These are phyloP conservation scores for Luidia sarsii DNA, from an alignment of 53 echinoderm and acorn worm species.

Conservation along the genomic window DNA sequence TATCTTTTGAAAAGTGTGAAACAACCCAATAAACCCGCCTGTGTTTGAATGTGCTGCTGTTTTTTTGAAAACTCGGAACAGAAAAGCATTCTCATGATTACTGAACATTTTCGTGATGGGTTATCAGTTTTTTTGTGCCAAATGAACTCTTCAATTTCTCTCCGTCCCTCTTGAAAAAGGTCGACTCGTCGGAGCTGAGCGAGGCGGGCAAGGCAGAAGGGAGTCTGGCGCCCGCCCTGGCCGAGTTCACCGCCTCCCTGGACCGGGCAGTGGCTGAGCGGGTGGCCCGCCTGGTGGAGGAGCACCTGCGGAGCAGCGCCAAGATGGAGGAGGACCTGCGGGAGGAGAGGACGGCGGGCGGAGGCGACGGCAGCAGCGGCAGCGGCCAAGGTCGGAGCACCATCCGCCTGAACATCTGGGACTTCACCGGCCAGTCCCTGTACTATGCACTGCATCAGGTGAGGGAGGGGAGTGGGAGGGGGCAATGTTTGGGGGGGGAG, in stretches of 20 bases:
- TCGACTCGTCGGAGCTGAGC: constrained; percentile 33
- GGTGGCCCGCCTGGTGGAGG: constrained; percentile 68
- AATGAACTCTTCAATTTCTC: background rate
- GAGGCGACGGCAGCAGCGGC: too few relatives aligned
- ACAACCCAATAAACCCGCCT: too few relatives aligned
- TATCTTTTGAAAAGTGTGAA: too few relatives aligned
- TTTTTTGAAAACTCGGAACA: background rate
- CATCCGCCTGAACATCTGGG: constrained; percentile 75
- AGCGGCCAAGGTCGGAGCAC: background rate
- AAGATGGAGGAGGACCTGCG: constrained; percentile 55
- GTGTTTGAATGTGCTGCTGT: too few relatives aligned
- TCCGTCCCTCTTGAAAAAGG: background rate
- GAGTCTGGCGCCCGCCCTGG: constrained; percentile 52
- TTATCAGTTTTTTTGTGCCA: too few relatives aligned
- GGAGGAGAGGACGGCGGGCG: constrained; percentile 32
- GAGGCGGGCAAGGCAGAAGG: too few relatives aligned
- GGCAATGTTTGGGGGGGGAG: background rate
- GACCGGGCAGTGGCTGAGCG: constrained; percentile 62
- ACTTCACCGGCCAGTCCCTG: constrained; percentile 85
- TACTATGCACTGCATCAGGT: constrained; percentile 90
- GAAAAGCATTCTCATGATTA: too few relatives aligned
- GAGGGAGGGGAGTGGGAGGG: too few relatives aligned
- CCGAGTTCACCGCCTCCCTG: constrained; percentile 70
- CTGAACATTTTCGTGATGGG: too few relatives aligned
- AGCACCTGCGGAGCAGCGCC: constrained; percentile 52